Evolutionary conservation across 2,797 vertebrate genomes (phyloP), one percentile per base, ranked within the genome.

Genomic region (Ficedula albicollis): DNA sequence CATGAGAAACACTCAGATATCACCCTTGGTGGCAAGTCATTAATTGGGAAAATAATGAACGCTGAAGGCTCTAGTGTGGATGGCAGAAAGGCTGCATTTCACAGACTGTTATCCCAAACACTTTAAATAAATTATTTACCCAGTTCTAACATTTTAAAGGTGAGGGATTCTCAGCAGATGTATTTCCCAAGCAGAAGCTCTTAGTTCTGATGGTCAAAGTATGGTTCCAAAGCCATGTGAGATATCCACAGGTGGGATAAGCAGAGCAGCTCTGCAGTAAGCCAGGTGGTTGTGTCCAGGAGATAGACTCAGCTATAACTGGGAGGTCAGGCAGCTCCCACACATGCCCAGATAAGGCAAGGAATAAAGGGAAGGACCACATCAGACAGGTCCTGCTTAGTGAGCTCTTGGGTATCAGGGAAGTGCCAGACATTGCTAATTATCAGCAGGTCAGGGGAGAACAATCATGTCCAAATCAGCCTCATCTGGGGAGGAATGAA

Each of bases 381-480:
- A 63, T 17, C 39, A 89, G 34, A 39, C 11, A 64, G 32, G 10
- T 62, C 23, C 32, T 48, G 43, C 46, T 44, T 25, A 25, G 4
- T 75, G 41, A 41, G 12, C 34, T 41, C 22, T 41, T 10, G 36
- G 2, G 0, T 29, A 23, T 25, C 51, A 44, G 19, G 7, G 4
- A 76, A 44, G 29, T 19, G n/a, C 18, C 46, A 39, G 27, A 41
- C 10, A 18, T 9, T 44, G 29, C 21, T 83, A 70, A 44, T 46
- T 30, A 11, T 55, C n/a, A 59, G n/a, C 20, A 54, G 46, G 18
- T 30, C 25, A 63, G 46, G 29, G 48, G 19, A 46, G 20, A 87
- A 30, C 0, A 1, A 38, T 8, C 3, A 4, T 22, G 7, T 6
- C n/a, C 3, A 2, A 58, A 62, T 30, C 30, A 76, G 15, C 11